Conservation (phyloP, 2,113 vertebrate genomes). For the Hiodon tergisus region DNA sequence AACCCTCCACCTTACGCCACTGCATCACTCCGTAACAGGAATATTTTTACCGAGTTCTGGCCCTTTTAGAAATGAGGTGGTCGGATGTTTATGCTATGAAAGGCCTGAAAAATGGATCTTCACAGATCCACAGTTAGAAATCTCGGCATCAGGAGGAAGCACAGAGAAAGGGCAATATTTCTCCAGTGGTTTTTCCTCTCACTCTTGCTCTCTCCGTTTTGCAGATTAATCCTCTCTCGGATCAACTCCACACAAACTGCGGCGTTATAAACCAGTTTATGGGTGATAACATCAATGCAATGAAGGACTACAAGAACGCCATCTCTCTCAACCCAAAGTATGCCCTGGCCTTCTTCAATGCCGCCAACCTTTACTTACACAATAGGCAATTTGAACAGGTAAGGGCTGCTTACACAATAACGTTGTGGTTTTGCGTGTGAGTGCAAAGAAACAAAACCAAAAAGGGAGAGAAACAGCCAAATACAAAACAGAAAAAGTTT, state of each 20-base stretch:
- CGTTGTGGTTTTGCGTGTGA: too few species aligned
- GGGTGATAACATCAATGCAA: conserved; percentile 59
- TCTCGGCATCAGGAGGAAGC: too few species aligned
- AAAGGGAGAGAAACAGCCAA: too few species aligned
- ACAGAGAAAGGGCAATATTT: neutral
- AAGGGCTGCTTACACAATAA: conserved; percentile 18
- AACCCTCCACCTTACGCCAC: too few species aligned
- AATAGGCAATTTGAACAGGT: conserved; percentile 72
- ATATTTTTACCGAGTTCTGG: too few species aligned
- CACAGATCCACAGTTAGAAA: too few species aligned
- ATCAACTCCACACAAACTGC: conserved; percentile 61
- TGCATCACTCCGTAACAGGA: too few species aligned
- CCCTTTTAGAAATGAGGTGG: too few species aligned
- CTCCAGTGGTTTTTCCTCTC: neutral
- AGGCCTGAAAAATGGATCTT: too few species aligned
- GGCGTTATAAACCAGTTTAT: conserved; percentile 69
- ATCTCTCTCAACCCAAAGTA: conserved; percentile 58
- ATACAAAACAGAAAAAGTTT: too few species aligned
- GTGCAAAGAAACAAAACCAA: too few species aligned
- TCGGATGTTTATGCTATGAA: too few species aligned
- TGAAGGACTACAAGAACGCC: conserved; percentile 68
- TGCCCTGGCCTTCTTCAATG: conserved; percentile 65
- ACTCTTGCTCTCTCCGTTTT: conserved; percentile 27
- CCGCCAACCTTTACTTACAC: conserved; percentile 67
- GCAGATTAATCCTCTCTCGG: conserved; percentile 59